Evolutionary conservation across 2,888 invertebrate species (phyloP).

Genomic region (Drosophila mercatorum): DNA sequence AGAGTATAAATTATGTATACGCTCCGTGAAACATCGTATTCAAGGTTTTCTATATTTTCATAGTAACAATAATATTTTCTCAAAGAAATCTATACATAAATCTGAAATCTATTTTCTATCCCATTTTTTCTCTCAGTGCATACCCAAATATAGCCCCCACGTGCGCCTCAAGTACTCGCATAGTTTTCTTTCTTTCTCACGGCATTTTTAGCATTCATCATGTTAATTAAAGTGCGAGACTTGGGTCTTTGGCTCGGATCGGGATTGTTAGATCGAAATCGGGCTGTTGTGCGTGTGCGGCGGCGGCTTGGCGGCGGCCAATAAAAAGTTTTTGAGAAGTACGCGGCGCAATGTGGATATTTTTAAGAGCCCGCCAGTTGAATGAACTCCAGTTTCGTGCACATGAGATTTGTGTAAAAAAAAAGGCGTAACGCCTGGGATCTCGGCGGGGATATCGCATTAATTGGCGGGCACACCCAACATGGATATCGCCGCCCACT

Average conservation of each 20-base stretch:
- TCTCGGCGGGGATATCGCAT: constrained; percentile 28
- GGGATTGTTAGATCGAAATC: constrained; percentile 20
- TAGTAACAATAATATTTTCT: not conserved
- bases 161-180: not conserved
- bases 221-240: constrained; percentile 39
- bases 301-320: constrained; percentile 13
- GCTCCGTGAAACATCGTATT: not conserved
- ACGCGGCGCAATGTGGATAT: constrained; percentile 28
- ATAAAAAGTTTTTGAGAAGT: constrained; percentile 48
- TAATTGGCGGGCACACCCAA: constrained; percentile 58
- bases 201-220: constrained; percentile 20
- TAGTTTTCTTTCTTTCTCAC: constrained; percentile 29
- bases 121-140: not conserved
- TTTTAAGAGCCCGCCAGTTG: constrained; percentile 49
- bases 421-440: not conserved
- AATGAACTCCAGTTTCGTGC: constrained; percentile 56
- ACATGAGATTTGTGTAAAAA: constrained; percentile 10
- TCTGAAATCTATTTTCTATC: not conserved
- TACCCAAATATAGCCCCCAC: too few relatives aligned
- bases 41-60: not conserved
- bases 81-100: not conserved
- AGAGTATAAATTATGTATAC: not conserved
- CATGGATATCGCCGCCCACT: constrained; percentile 37
- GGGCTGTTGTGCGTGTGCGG: constrained; percentile 32
- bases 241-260: constrained; percentile 20